These are phyloP conservation scores for Dione juno DNA, from an alignment of 2,888 invertebrate species.

Conservation along the genomic window DNA sequence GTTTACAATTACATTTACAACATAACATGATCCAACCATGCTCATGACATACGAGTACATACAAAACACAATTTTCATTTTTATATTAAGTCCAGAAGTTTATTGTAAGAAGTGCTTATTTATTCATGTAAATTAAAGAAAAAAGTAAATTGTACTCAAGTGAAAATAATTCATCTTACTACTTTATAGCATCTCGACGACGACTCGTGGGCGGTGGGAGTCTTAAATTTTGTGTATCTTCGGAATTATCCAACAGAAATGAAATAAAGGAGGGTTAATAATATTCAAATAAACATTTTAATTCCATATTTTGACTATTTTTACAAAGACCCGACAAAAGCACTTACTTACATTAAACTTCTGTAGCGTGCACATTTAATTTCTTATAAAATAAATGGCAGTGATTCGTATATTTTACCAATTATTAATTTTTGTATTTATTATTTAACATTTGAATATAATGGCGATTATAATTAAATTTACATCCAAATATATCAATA, in stretches of 20 bases:
- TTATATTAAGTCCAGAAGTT: not conserved
- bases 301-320: not conserved
- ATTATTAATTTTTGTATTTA: not conserved
- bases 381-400: conserved; percentile 15
- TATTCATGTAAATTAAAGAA: too few relatives aligned
- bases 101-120: not conserved
- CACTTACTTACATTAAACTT: conserved; percentile 6
- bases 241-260: too few relatives aligned
- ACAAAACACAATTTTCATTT: conserved; percentile 2
- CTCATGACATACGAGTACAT: too few relatives aligned
- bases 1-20: too few relatives aligned
- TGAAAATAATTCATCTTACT: too few relatives aligned
- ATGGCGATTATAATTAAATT: not conserved
- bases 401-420: conserved; percentile 4
- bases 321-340: not conserved
- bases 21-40: too few relatives aligned
- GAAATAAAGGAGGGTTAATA: not conserved
- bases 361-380: not conserved
- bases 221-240: too few relatives aligned
- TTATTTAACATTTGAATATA: not conserved
- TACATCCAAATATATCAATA: not conserved
- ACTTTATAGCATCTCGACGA: too few relatives aligned
- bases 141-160: too few relatives aligned
- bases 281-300: not conserved
- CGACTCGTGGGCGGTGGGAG: too few relatives aligned